phyloP scores from a whole-genome alignment of 2,888 invertebrate genomes.

The Platycheirus rosarum region DNA sequence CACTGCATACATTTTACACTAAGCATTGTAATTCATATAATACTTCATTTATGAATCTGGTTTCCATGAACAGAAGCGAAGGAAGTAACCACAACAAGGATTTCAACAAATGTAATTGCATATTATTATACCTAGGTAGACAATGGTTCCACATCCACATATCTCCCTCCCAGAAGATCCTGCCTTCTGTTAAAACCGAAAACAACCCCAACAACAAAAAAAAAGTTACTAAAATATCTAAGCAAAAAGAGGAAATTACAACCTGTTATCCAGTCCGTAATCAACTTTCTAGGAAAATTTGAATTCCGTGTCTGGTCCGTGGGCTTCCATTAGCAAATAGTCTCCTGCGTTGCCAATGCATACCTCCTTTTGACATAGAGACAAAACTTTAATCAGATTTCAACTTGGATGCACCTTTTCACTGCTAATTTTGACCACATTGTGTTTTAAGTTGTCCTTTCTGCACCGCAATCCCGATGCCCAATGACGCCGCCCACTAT shows the following conservation, averaged over 20 bases:
- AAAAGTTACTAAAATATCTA: conserved; percentile 6
- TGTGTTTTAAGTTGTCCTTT: conserved; percentile 66
- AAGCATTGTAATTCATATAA: too few relatives aligned
- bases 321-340: conserved; percentile 29
- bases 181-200: not conserved
- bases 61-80: not conserved
- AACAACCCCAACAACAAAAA: conserved; percentile 27
- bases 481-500: not conserved
- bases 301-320: conserved; percentile 50
- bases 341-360: not conserved
- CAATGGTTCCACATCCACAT: too few relatives aligned
- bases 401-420: conserved; percentile 74
- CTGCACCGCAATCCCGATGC: conserved; percentile 11
- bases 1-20: too few relatives aligned
- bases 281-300: conserved; percentile 55
- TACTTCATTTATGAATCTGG: too few relatives aligned
- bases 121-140: not conserved
- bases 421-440: conserved; percentile 73
- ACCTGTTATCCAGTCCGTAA: conserved; percentile 60
- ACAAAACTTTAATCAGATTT: conserved; percentile 72
- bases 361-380: conserved; percentile 27
- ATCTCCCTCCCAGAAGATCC: not conserved
- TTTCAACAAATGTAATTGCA: not conserved
- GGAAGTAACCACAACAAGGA: not conserved
- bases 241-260: conserved; percentile 66